Evolutionary conservation across 2,113 vertebrate species (phyloP).

Genomic region (Sterna hirundo): DNA sequence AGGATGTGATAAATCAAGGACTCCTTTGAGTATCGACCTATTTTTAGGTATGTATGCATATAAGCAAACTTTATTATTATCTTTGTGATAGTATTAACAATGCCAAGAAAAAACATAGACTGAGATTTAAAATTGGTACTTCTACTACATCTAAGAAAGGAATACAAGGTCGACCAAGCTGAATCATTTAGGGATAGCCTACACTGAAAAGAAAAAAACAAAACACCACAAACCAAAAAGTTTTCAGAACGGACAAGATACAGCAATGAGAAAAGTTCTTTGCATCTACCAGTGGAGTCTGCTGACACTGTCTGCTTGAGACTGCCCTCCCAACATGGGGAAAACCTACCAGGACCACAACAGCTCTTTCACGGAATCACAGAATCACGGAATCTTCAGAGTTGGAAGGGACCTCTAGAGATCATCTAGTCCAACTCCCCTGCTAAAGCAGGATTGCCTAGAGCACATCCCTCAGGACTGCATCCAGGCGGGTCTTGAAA

Average conservation of each 20-base stretch:
- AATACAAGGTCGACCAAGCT: not conserved
- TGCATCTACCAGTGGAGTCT: not conserved
- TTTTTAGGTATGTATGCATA: not conserved
- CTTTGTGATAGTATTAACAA: not conserved
- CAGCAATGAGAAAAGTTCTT: not conserved
- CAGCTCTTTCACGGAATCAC: no score
- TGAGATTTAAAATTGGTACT: not conserved
- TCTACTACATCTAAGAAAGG: not conserved
- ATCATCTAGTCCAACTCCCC: no score
- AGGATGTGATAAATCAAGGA: not conserved
- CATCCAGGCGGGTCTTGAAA: no score
- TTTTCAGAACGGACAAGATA: not conserved
- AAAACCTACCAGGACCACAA: not conserved
- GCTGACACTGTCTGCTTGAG: not conserved
- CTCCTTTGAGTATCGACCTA: not conserved
- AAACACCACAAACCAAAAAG: rapidly evolving
- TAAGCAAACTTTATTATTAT: not conserved
- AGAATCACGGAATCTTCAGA: no score
- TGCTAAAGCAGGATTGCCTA: no score
- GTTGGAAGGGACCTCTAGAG: no score
- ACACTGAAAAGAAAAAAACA: not conserved
- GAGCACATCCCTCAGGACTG: no score
- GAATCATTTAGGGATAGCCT: not conserved
- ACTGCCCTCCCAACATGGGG: not conserved
- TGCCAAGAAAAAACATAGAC: not conserved